Percentiles rank a stretch among this genome's conserved stretches.
Evolutionary conservation across 2,113 vertebrate species (phyloP).

Genomic region (Pterophyllum scalare): DNA sequence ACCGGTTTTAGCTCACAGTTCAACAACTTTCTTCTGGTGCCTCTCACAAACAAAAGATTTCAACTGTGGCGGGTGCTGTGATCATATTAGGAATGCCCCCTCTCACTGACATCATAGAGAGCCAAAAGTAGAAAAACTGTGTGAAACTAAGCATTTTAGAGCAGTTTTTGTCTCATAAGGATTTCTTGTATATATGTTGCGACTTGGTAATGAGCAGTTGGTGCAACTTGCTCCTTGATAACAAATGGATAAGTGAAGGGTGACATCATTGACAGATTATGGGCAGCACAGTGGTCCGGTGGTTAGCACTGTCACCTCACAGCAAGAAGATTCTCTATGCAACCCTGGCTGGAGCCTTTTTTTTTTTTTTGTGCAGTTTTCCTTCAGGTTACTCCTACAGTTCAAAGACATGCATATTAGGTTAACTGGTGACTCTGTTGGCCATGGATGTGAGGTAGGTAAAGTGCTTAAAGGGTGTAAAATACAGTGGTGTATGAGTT

Average conservation of each 20-base stretch:
- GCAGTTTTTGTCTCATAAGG: fast-evolving
- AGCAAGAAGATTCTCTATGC: no score
- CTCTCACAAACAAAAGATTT: background rate
- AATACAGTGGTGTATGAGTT: no score
- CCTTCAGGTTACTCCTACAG: fast-evolving
- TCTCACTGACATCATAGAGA: no score
- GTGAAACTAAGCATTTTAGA: background rate
- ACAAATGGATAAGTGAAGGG: no score
- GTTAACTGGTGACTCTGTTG: background rate
- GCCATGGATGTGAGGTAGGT: fast-evolving
- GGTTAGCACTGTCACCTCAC: no score
- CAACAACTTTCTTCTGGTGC: background rate
- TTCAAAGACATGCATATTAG: background rate
- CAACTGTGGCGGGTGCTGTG: background rate
- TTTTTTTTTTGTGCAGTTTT: background rate
- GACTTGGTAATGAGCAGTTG: background rate
- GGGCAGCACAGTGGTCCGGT: background rate
- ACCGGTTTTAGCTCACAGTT: background rate
- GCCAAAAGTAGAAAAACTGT: background rate
- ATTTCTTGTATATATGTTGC: background rate
- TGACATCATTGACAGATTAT: background rate
- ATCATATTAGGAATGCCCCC: no score
- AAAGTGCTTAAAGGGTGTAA: no score
- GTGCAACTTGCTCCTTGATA: background rate
- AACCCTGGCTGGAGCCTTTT: no score